These are phyloP conservation scores for Pseudorectes ferrugineus DNA, from an alignment of 2,113 vertebrate species.

Conservation along the genomic window DNA sequence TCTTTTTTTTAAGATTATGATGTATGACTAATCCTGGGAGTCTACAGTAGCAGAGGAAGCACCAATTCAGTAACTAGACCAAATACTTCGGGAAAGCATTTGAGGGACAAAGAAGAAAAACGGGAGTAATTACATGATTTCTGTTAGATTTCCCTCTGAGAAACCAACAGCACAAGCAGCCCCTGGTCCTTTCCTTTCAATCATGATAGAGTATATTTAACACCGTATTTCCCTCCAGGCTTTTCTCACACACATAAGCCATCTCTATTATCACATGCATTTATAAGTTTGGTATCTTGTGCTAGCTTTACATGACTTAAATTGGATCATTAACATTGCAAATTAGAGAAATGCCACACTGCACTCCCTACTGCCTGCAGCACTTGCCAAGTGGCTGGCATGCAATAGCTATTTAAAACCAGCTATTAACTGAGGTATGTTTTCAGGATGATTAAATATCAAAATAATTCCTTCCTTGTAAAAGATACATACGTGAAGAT, in stretches of 20 bases:
- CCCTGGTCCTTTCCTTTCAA: background rate
- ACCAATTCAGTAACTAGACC: background rate
- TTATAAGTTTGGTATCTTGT: background rate
- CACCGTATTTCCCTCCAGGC: background rate
- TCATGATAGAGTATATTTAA: background rate
- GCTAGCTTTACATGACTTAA: slow-evolving; percentile 27
- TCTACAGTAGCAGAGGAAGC: background rate
- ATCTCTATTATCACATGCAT: background rate
- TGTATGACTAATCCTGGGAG: background rate
- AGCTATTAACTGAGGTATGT: background rate
- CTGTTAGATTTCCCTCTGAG: background rate
- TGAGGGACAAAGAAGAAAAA: slow-evolving; percentile 1
- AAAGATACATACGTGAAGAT: background rate
- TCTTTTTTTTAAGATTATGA: background rate
- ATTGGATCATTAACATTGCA: slow-evolving; percentile 54
- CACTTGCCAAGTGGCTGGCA: background rate
- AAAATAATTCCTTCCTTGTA: background rate
- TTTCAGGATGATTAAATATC: background rate
- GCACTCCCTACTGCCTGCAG: background rate
- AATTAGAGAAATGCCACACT: slow-evolving; percentile 29
- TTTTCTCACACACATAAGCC: background rate
- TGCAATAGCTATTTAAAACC: slow-evolving; percentile 5
- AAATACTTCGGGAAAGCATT: background rate
- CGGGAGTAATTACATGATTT: background rate
- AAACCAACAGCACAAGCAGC: background rate